Evolutionary conservation across 1,140 invertebrate species (phyloP).

Genomic region (Pseudachorutes palmiensis): DNA sequence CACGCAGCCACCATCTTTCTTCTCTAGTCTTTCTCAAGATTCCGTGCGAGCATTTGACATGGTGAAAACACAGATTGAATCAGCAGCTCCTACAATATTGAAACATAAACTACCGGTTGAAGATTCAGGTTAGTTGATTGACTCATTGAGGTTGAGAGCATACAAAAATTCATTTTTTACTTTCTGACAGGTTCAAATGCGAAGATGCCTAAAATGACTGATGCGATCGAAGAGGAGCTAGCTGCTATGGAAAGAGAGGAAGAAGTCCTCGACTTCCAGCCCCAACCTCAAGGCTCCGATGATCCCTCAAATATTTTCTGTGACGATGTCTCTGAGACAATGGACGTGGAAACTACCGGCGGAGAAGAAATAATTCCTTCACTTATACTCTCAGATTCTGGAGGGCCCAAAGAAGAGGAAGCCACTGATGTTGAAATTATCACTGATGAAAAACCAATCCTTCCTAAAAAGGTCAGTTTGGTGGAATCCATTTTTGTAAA

Average conservation of each 20-base stretch:
- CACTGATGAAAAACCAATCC: too few species aligned
- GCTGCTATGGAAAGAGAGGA: constrained; percentile 7
- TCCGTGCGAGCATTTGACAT: constrained; percentile 36
- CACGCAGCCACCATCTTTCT: not conserved
- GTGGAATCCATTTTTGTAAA: too few species aligned
- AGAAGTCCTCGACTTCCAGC: not conserved
- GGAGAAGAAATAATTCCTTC: not conserved
- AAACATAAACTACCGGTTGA: not conserved
- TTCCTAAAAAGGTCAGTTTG: too few species aligned
- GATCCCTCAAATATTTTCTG: not conserved
- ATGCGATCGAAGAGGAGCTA: constrained; percentile 7
- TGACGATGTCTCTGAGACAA: not conserved
- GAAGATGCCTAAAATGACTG: constrained; percentile 3
- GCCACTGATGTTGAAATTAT: too few species aligned
- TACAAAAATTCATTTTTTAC: not conserved
- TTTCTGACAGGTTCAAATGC: not conserved
- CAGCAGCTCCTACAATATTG: not conserved
- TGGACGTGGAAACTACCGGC: not conserved
- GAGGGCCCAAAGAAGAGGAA: too few species aligned
- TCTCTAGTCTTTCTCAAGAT: constrained; percentile 12
- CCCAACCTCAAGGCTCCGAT: not conserved
- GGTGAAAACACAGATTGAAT: constrained; percentile 31
- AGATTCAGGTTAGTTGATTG: not conserved
- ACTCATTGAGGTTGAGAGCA: not conserved
- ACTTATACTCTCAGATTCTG: too few species aligned